These are phyloP conservation scores for Pammene fasciana DNA, from an alignment of 2,888 invertebrate species.

Conservation along the genomic window DNA sequence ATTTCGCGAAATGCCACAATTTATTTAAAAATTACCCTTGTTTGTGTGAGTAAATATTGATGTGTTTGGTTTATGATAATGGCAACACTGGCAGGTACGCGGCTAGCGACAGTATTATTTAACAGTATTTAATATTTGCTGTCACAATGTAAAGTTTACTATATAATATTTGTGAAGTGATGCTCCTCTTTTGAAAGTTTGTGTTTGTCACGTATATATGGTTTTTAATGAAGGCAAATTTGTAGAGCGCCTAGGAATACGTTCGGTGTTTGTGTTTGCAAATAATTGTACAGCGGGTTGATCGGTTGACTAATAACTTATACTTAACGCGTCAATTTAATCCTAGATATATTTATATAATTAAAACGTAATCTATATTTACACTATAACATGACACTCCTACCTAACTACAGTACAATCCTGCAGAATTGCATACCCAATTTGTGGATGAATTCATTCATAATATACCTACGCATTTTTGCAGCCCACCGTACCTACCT, in stretches of 20 bases:
- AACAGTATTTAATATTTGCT: conserved; percentile 81
- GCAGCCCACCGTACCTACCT: no score
- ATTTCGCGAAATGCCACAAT: conserved; percentile 84
- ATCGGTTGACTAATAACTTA: conserved; percentile 30
- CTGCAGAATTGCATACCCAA: no score
- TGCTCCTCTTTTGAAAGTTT: conserved; percentile 79
- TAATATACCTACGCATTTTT: no score
- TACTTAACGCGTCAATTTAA: conserved; percentile 3
- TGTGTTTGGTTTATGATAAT: conserved; percentile 84
- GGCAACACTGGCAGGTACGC: conserved; percentile 78
- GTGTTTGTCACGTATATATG: conserved; percentile 74
- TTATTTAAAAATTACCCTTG: conserved; percentile 85
- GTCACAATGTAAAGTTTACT: conserved; percentile 79
- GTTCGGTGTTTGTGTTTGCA: conserved; percentile 40
- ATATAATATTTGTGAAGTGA: conserved; percentile 81
- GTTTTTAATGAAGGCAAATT: conserved; percentile 80
- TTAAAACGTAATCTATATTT: neutral
- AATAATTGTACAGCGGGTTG: conserved; percentile 41
- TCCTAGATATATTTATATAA: neutral
- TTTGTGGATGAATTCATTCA: no score
- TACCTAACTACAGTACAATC: no score
- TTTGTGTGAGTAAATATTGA: conserved; percentile 83
- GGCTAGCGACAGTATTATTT: conserved; percentile 79
- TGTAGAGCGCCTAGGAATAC: conserved; percentile 57
- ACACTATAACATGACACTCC: neutral